These are phyloP conservation scores for Corythoichthys haematopterus DNA, from an alignment of 2,113 vertebrate genomes.

Conservation along the genomic window DNA sequence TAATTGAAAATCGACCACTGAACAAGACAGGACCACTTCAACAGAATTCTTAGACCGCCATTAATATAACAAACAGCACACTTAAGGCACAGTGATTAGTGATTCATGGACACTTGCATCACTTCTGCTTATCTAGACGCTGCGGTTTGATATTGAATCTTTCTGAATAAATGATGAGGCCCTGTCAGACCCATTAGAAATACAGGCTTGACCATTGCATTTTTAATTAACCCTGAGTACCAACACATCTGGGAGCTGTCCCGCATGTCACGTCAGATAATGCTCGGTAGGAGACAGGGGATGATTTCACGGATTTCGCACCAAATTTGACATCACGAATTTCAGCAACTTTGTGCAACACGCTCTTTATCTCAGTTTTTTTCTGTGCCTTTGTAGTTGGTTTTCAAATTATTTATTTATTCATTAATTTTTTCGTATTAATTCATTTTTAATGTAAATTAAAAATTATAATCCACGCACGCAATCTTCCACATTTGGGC, in stretches of 20 bases:
- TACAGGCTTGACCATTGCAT: slow-evolving; percentile 54
- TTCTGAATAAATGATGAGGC: slow-evolving; percentile 49
- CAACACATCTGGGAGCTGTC: slow-evolving; percentile 47
- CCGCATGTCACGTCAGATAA: slow-evolving; percentile 38
- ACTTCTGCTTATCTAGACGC: slow-evolving; percentile 36
- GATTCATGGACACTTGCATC: slow-evolving; percentile 33
- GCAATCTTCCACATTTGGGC: too few species aligned
- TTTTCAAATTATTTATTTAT: too few species aligned
- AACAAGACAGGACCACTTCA: neutral
- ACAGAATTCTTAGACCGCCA: slow-evolving; percentile 10
- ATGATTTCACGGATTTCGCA: slow-evolving; percentile 30
- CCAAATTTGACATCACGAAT: slow-evolving; percentile 37
- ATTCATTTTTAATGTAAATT: too few species aligned
- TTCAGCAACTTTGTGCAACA: slow-evolving; percentile 49
- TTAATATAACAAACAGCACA: slow-evolving; percentile 18
- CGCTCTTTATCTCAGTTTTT: slow-evolving; percentile 20
- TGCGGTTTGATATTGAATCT: slow-evolving; percentile 51
- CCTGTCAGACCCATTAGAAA: slow-evolving; percentile 49
- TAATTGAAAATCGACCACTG: neutral
- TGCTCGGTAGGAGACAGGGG: slow-evolving; percentile 43
- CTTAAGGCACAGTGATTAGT: slow-evolving; percentile 6
- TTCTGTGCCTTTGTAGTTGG: slow-evolving; percentile 23
- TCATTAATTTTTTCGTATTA: too few species aligned
- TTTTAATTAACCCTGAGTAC: slow-evolving; percentile 60
- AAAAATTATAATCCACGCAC: too few species aligned